Evolutionary conservation across 2,113 vertebrate species (phyloP).

Genomic region (Ellobius talpinus): DNA sequence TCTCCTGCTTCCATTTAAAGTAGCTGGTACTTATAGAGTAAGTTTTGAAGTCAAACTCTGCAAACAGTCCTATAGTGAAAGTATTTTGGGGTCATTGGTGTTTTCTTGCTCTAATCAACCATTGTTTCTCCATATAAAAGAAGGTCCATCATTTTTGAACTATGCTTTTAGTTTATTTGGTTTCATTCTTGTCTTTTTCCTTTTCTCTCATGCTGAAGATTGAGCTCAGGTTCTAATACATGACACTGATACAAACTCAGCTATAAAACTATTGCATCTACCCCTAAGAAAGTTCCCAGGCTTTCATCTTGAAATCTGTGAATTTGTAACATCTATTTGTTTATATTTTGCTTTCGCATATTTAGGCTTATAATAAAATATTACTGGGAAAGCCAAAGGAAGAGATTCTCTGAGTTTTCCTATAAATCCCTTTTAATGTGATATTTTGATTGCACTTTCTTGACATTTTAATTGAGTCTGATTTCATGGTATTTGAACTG

Average conservation of each 20-base stretch:
- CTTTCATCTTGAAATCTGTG: conserved; percentile 38
- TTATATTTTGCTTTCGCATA: neutral
- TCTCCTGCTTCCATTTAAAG: neutral
- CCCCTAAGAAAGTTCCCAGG: neutral
- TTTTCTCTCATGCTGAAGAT: neutral
- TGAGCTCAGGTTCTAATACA: neutral
- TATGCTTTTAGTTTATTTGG: neutral
- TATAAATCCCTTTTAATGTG: neutral
- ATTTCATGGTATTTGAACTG: neutral
- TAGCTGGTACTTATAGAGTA: neutral
- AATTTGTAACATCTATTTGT: neutral
- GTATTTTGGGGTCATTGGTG: neutral
- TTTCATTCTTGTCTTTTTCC: neutral
- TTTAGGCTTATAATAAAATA: neutral
- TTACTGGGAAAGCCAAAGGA: conserved; percentile 15
- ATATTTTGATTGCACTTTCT: conserved; percentile 31
- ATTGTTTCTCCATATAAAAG: neutral
- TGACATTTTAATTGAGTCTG: conserved; percentile 8
- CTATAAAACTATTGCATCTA: neutral
- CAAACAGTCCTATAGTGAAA: conserved; percentile 3
- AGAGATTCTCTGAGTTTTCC: neutral
- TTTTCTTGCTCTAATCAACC: neutral
- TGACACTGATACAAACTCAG: neutral
- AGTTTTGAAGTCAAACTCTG: neutral
- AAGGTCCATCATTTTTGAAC: neutral